Base-by-base conservation (phyloP, 1,140 invertebrate genomes). In the Bombus soroeensis region DNA sequence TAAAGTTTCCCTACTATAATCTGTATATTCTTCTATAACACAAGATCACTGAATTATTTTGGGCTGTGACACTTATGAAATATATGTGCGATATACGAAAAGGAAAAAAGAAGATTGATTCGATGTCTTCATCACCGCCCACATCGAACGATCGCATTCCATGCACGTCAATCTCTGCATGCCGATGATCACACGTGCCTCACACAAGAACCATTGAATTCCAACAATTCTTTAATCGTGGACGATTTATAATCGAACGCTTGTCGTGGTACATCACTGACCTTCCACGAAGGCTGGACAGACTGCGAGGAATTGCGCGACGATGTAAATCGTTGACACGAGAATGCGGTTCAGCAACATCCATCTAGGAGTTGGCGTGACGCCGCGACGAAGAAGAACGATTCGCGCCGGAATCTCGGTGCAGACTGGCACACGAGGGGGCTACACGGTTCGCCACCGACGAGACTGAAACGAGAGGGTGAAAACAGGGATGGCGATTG, bases 391-490 rank as follows among this genome's bases (percentile, higher is more conserved):
- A 72, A 83, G 76, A 92, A 89, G 88, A 81, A 93, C 90, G 92
- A 92, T 93, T 92, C 93, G 92, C 93, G 90, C 93, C 93, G 93
- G 92, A 92, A 93, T 93, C 93, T 93, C 93, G 92, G 93, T 92
- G 93, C 93, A 91, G 89, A 94, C 93, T 94, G 93, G 85, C 87
- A 87, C 90, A 87, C 87, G 80, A 91, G 82, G 72, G 90, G 90
- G 85, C 86, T 90, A 88, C 83, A 81, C 87, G 83, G 85, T 78
- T 82, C 83, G 81, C 68, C 87, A 87, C 74, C 81, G 87, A 66
- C 76, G 79, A 78, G 87, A 87, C 88, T 89, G 43, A 81, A 87
- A 62, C 81, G 80, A 86, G 89, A 81, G 88, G 89, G 89, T 70
- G 90, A 85, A 81, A 89, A 79, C 86, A 72, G 62, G 75, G 83